phyloP scores from a whole-genome alignment of 2,888 invertebrate genomes.

The Cheilosia soror region DNA sequence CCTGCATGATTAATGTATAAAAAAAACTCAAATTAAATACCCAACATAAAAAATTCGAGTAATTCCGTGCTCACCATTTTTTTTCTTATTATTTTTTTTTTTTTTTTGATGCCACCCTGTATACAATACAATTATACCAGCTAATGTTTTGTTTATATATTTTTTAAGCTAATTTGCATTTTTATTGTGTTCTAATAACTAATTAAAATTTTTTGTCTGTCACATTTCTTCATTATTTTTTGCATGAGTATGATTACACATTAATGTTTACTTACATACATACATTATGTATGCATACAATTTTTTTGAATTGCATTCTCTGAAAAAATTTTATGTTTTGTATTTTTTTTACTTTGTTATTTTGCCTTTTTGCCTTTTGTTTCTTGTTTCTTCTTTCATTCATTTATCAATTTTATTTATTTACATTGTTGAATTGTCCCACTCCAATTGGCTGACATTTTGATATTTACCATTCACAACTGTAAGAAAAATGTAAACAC shows the following conservation, averaged over 20 bases:
- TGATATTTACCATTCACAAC: conserved; percentile 86
- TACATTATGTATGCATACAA: conserved; percentile 7
- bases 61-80: conserved; percentile 53
- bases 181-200: conserved; percentile 34
- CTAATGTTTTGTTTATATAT: conserved; percentile 43
- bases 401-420: conserved; percentile 58
- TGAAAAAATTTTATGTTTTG: conserved; percentile 30
- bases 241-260: conserved; percentile 11
- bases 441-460: conserved; percentile 90
- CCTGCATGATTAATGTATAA: neutral
- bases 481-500: conserved; percentile 63
- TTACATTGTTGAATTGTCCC: conserved; percentile 92
- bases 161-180: conserved; percentile 61
- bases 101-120: conserved; percentile 53
- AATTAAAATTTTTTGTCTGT: conserved; percentile 34
- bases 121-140: conserved; percentile 52
- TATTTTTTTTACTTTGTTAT: conserved; percentile 31
- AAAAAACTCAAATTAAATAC: conserved; percentile 10
- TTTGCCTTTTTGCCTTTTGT: conserved; percentile 9
- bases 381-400: conserved; percentile 35
- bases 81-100: no score
- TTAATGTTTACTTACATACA: conserved; percentile 3
- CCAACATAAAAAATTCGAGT: conserved; percentile 44
- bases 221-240: conserved; percentile 24
- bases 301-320: conserved; percentile 30